Evolutionary conservation across 2,888 invertebrate genomes (phyloP).

Genomic region (Dicyrtoma fusca): DNA sequence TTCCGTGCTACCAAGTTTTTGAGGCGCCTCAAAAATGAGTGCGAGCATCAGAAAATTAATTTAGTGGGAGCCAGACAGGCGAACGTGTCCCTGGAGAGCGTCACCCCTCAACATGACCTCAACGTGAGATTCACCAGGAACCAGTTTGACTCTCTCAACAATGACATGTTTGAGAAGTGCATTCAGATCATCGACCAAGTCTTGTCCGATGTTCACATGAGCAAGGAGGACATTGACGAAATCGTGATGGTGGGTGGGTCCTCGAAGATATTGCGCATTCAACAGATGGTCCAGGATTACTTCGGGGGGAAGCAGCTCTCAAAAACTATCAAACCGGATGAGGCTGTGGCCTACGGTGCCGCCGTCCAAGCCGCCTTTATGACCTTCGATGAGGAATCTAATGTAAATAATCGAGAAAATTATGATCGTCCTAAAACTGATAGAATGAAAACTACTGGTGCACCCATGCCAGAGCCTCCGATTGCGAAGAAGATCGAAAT

Average conservation of each 20-base stretch:
- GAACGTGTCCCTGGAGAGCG: neutral
- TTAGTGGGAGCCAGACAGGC: conserved; percentile 2
- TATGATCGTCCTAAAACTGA: no score
- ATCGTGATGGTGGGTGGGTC: conserved; percentile 46
- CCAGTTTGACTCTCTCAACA: conserved; percentile 39
- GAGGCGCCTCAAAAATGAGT: conserved; percentile 30
- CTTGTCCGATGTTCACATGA: conserved; percentile 12
- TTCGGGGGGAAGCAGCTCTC: conserved; percentile 24
- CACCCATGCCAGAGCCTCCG: neutral
- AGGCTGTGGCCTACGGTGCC: conserved; percentile 37
- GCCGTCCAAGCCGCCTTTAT: conserved; percentile 37
- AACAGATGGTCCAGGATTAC: conserved; percentile 18
- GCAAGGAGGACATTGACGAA: conserved; percentile 39
- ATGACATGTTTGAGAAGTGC: conserved; percentile 33
- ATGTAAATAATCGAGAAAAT: no score
- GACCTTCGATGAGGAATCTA: neutral
- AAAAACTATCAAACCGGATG: conserved; percentile 1
- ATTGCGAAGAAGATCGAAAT: neutral
- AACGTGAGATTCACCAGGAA: conserved; percentile 26
- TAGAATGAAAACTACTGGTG: no score
- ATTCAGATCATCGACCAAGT: conserved; percentile 31
- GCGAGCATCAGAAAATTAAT: conserved; percentile 37
- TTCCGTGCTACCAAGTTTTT: neutral
- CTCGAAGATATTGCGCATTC: conserved; percentile 31
- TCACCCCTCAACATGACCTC: neutral